Percentiles rank a stretch among this genome's conserved stretches.
Conservation (phyloP, 64 coral and sea anemone species). For the Montipora capricornis region DNA sequence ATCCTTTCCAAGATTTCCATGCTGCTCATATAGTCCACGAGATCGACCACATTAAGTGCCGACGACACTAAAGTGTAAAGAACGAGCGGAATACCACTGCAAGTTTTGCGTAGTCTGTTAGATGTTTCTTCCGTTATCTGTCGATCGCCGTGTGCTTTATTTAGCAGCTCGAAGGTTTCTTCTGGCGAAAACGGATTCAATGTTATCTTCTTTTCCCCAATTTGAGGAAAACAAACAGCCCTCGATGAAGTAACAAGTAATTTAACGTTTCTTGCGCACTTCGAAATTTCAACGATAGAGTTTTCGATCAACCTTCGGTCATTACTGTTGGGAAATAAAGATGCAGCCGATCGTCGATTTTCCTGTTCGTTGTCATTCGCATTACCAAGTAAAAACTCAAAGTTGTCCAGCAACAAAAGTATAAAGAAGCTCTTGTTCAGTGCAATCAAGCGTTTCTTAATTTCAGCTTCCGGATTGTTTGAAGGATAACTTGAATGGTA, state of each 20-base stretch:
- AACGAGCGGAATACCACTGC: slow-evolving; percentile 23
- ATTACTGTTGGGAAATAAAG: no score
- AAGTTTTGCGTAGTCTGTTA: background rate
- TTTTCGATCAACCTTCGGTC: background rate
- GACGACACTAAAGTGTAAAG: background rate
- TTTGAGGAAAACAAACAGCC: background rate
- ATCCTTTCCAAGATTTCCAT: background rate
- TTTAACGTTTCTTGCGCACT: background rate
- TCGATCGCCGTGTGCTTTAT: background rate
- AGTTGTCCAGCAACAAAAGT: no score
- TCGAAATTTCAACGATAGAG: background rate
- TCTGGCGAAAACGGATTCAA: background rate
- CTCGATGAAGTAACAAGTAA: slow-evolving; percentile 9
- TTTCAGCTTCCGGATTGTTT: no score
- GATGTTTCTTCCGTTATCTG: background rate
- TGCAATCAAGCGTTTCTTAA: no score
- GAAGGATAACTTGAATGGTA: no score
- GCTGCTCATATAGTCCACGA: background rate
- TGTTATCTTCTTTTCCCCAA: background rate
- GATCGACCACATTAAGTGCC: background rate
- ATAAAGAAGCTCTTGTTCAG: no score
- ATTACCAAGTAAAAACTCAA: no score
- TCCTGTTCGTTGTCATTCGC: no score
- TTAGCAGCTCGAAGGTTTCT: background rate
- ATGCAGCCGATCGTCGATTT: no score